Percentiles rank a stretch among this genome's conserved stretches.
phyloP scores from a whole-genome alignment of 2,888 invertebrate genomes.

The Petrophora chlorosata region DNA sequence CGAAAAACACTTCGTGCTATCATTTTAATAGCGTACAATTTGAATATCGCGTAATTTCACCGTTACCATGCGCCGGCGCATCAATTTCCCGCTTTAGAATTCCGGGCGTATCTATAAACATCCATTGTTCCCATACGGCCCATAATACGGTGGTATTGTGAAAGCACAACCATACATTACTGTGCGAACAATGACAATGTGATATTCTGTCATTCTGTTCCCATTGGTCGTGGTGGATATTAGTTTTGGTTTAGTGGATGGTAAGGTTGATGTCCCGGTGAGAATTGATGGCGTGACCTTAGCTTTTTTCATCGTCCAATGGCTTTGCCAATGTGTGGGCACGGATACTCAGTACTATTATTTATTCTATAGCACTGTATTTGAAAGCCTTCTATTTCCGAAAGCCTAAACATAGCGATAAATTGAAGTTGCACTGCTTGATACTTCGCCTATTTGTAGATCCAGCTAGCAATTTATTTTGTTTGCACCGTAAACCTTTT shows the following conservation, averaged over 20 bases:
- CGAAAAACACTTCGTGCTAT: conserved; percentile 9
- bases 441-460: no score
- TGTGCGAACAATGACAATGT: conserved; percentile 31
- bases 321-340: no score
- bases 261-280: conserved; percentile 1
- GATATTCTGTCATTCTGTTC: conserved; percentile 21
- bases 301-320: not conserved
- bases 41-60: conserved; percentile 29
- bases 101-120: conserved; percentile 65
- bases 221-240: conserved; percentile 6
- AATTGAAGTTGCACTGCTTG: no score
- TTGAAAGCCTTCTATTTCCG: no score
- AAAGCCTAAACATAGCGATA: no score
- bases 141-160: conserved; percentile 44
- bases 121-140: conserved; percentile 64
- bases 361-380: no score
- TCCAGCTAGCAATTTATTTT: no score
- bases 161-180: conserved; percentile 39
- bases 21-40: conserved; percentile 21
- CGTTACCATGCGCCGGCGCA: conserved; percentile 49
- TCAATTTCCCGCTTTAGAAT: conserved; percentile 57
- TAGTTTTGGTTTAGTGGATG: conserved; percentile 3
- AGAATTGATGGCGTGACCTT: not conserved
- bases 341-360: no score
- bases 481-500: no score